Percentiles rank a stretch among this genome's conserved stretches.
Conservation (phyloP, 2,888 invertebrate genomes). For the Cryptophagus acutangulus region DNA sequence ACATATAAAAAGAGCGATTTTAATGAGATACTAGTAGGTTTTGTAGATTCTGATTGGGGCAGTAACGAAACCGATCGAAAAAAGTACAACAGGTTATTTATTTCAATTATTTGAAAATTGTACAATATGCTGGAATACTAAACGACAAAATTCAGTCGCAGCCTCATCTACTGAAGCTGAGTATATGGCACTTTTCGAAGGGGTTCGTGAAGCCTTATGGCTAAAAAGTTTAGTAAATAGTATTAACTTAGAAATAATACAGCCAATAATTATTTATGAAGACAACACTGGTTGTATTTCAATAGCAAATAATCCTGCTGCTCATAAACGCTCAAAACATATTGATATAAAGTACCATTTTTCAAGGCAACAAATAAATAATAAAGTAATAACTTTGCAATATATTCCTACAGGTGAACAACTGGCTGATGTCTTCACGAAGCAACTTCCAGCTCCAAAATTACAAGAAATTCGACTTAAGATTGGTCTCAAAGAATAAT, state of each 20-base stretch:
- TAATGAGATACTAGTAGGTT: constrained; percentile 7
- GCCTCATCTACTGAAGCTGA: constrained; percentile 6
- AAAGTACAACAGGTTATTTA: constrained; percentile 15
- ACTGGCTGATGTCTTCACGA: constrained; percentile 4
- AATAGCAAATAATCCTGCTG: constrained; percentile 5
- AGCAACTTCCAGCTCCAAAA: constrained; percentile 1
- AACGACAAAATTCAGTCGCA: constrained; percentile 11
- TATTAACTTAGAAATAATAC: neutral
- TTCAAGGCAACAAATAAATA: constrained; percentile 2
- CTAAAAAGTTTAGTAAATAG: constrained; percentile 2
- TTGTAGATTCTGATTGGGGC: constrained; percentile 16
- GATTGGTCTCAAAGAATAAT: constrained; percentile 3
- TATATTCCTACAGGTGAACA: constrained; percentile 8
- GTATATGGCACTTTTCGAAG: constrained; percentile 5
- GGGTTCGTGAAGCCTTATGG: constrained; percentile 4
- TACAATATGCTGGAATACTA: constrained; percentile 13
- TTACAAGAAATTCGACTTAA: constrained; percentile 2
- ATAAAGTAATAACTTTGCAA: constrained; percentile 2
- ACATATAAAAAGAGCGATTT: constrained; percentile 7
- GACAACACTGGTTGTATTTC: constrained; percentile 5
- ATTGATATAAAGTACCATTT: constrained; percentile 9
- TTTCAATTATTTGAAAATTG: constrained; percentile 13
- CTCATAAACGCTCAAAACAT: constrained; percentile 6
- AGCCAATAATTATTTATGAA: constrained; percentile 7
- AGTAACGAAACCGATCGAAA: constrained; percentile 9